These are phyloP conservation scores for Heterochromis multidens DNA, from an alignment of 2,113 vertebrate species.

Conservation along the genomic window DNA sequence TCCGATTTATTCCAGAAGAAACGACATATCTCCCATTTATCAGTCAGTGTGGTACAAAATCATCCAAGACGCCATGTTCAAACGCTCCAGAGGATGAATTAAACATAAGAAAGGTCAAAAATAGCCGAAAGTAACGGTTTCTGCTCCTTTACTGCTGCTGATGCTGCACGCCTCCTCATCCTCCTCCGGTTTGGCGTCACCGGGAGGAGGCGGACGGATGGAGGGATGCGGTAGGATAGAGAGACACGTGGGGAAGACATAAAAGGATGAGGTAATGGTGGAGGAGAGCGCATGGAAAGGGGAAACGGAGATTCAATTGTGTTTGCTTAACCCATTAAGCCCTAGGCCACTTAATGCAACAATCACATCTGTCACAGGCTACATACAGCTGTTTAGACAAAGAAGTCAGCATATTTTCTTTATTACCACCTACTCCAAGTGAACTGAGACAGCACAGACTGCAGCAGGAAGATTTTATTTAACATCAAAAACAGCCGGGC, in stretches of 20 bases:
- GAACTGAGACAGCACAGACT: neutral
- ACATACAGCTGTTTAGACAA: neutral
- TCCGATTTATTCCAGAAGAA: neutral
- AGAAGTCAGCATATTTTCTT: neutral
- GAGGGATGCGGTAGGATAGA: slow-evolving; percentile 21
- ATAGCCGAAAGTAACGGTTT: neutral
- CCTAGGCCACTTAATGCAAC: neutral
- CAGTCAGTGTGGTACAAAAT: neutral
- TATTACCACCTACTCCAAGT: neutral
- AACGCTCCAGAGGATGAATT: neutral
- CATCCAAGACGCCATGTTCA: neutral
- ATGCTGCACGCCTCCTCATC: slow-evolving; percentile 40
- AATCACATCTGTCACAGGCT: neutral
- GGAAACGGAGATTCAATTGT: neutral
- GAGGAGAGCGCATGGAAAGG: neutral
- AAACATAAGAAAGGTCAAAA: neutral
- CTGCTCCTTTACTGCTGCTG: neutral
- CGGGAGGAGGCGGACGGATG: slow-evolving; percentile 37
- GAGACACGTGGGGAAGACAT: slow-evolving; percentile 21
- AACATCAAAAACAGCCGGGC: neutral
- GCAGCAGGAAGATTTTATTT: neutral
- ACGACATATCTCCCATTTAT: neutral
- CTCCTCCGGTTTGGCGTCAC: slow-evolving; percentile 51
- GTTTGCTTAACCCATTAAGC: neutral
- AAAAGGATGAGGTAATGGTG: slow-evolving; percentile 58